Evolutionary conservation across 2,113 vertebrate species (phyloP), one percentile per base, ranked within the genome.

Genomic region (Leucopsar rothschildi): DNA sequence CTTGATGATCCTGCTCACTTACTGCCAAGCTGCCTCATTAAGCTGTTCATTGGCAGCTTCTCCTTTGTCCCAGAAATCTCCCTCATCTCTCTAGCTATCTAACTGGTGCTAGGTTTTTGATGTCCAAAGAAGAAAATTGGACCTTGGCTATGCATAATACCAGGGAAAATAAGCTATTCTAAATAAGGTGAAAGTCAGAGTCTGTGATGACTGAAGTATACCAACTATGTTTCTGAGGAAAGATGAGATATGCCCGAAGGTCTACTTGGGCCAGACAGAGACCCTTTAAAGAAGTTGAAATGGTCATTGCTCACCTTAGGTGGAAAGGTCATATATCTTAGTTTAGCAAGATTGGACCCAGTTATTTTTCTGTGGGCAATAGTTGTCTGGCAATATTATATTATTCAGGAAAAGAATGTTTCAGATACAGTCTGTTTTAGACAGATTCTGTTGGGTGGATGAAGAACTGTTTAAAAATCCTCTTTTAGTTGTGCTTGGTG

Each of bases 11-110:
- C 37, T 73, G 15, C 37, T 69, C 4, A 2, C n/a, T 31, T 92
- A 59, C 68, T 93, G 88, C 76, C 83, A 96, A 81, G n/a, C 11
- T 83, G 37, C 31, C 28, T 80, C 77, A 37, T 72, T 76, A 88
- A 92, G 42, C 64, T 1, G 2, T 65, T 81, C 20, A 37, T 7
- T 83, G 63, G 57, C 55, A 88, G 27, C 24, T 76, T 75, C 16
- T 68, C 23, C 18, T 87, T 94, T 77, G n/a, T 80, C 31, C 27
- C 15, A 90, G 44, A 68, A 92, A 60, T 80, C 21, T 56, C 45
- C 23, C 16, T 77, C 11, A 6, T 50, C 39, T 69, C 20, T 69
- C 45, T 33, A 15, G 27, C 55, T 19, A 19, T 37, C 45, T 69
- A 69, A 22, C 22, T 68, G 12, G 25, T 75, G 7, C 31, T 66